Conservation (phyloP, 2,113 vertebrate genomes). For the Corythaeola cristata region DNA sequence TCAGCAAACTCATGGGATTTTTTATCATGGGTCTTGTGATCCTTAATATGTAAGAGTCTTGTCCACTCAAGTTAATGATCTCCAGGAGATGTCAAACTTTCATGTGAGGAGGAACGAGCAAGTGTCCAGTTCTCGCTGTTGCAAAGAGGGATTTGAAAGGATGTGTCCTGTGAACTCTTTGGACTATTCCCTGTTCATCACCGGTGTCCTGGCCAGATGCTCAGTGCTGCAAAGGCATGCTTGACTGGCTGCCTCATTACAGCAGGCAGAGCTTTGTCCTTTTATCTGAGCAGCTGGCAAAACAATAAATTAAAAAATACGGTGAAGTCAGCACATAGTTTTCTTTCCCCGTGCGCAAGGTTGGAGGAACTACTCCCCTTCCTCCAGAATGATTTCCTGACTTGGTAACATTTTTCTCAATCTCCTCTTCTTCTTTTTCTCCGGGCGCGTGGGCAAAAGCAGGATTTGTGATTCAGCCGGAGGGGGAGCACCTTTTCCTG, state of each 20-base stretch:
- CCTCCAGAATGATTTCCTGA: slow-evolving; percentile 38
- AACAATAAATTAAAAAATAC: slow-evolving; percentile 53
- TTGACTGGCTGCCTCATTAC: slow-evolving; percentile 12
- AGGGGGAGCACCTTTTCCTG: background rate
- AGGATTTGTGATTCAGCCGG: background rate
- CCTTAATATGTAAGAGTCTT: background rate
- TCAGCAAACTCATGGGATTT: background rate
- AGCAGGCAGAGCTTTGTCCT: slow-evolving; percentile 35
- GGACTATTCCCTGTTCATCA: background rate
- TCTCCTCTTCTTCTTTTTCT: slow-evolving; percentile 18
- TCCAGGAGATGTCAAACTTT: background rate
- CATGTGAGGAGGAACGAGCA: background rate
- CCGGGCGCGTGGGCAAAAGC: background rate
- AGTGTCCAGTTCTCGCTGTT: accelerated
- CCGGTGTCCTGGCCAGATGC: background rate
- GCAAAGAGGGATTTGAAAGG: background rate
- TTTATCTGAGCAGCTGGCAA: slow-evolving; percentile 53
- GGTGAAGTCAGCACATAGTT: slow-evolving; percentile 53
- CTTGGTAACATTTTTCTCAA: slow-evolving; percentile 18
- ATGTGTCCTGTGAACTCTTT: background rate
- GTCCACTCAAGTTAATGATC: background rate
- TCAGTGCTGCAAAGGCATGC: background rate
- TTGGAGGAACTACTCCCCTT: slow-evolving; percentile 54
- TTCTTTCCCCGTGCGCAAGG: background rate
- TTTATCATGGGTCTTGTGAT: slow-evolving; percentile 34